Evolutionary conservation across 2,888 invertebrate species (phyloP).

Genomic region (Atrina japonica): DNA sequence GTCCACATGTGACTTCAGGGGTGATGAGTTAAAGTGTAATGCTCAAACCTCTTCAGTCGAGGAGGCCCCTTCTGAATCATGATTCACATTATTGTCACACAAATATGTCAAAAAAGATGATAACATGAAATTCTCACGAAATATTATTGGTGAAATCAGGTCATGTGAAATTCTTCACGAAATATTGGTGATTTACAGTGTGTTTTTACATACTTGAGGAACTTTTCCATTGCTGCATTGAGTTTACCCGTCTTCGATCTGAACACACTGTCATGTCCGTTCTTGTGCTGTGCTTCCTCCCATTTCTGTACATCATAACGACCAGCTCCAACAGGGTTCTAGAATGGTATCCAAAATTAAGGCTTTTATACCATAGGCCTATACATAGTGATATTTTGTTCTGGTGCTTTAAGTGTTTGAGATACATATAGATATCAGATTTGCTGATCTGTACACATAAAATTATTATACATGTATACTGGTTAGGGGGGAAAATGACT

Average conservation of each 20-base stretch:
- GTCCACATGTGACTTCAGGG: too few relatives aligned
- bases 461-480: too few relatives aligned
- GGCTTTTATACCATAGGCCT: neutral
- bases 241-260: slow-evolving; percentile 74
- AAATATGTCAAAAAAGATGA: neutral
- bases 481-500: too few relatives aligned
- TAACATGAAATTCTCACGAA: neutral
- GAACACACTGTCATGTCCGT: slow-evolving; percentile 78
- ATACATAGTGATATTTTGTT: neutral
- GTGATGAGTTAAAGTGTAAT: too few relatives aligned
- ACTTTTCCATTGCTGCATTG: slow-evolving; percentile 68
- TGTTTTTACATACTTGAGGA: slow-evolving; percentile 69
- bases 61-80: too few relatives aligned
- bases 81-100: neutral
- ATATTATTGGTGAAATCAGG: neutral
- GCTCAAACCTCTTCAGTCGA: too few relatives aligned
- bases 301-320: slow-evolving; percentile 79
- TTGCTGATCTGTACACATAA: too few relatives aligned
- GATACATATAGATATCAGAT: too few relatives aligned
- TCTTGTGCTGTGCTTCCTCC: slow-evolving; percentile 76
- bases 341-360: slow-evolving; percentile 15
- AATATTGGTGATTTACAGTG: too few relatives aligned
- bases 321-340: slow-evolving; percentile 80
- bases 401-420: neutral
- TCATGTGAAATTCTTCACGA: too few relatives aligned